Evolutionary conservation across 2,113 vertebrate genomes (phyloP).

Genomic region (Crypturellus undulatus): DNA sequence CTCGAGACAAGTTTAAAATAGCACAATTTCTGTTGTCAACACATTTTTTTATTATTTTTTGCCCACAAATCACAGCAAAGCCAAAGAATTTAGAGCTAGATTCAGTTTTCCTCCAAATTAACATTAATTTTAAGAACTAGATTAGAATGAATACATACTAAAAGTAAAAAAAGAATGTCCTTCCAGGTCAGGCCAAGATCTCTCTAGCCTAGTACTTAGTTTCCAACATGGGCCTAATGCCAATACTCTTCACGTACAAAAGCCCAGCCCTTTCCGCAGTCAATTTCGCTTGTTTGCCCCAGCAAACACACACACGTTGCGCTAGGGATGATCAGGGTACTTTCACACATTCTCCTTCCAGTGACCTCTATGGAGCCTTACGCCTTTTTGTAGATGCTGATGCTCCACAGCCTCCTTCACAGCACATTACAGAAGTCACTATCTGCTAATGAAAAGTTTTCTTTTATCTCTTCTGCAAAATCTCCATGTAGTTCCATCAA

Average conservation of each 20-base stretch:
- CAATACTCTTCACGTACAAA: neutral
- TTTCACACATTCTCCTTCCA: neutral
- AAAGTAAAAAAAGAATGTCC: neutral
- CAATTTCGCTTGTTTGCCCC: neutral
- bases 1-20: neutral
- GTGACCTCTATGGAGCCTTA: neutral
- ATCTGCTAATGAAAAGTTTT: neutral
- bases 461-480: neutral
- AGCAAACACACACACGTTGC: neutral
- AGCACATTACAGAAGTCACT: neutral
- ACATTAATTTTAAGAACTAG: neutral
- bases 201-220: neutral
- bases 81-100: neutral
- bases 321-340: neutral
- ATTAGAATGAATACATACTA: neutral
- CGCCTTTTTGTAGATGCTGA: neutral
- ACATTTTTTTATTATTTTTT: neutral
- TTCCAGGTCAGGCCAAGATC: neutral
- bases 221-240: neutral
- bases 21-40: neutral
- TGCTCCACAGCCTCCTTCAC: neutral
- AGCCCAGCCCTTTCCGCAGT: neutral
- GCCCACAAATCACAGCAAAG: neutral
- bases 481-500: neutral
- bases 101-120: neutral